Percentiles rank a stretch among this genome's conserved stretches.
Evolutionary conservation across 1,140 invertebrate species (phyloP).

Genomic region (Temnothorax longispinosus): DNA sequence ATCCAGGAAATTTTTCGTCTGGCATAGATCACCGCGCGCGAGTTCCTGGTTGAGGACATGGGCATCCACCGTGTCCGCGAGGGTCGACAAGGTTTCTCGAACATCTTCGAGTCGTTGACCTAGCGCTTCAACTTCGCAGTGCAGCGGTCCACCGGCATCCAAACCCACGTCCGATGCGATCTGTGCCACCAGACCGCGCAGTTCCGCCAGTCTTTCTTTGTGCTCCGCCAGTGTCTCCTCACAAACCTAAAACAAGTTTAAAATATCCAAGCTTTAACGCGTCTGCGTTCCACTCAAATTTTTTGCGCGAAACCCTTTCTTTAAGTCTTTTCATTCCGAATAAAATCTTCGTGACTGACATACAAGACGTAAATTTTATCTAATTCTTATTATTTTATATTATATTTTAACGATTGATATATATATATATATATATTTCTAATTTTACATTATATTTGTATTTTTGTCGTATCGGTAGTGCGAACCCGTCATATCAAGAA

Average conservation of each 20-base stretch:
- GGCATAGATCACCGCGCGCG: slow-evolving; percentile 86
- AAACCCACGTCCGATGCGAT: slow-evolving; percentile 92
- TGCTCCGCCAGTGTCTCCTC: slow-evolving; percentile 91
- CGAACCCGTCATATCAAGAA: too few species aligned
- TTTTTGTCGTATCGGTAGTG: not conserved
- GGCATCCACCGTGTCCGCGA: slow-evolving; percentile 91
- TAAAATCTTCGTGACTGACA: not conserved
- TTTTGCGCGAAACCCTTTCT: not conserved
- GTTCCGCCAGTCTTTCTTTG: slow-evolving; percentile 89
- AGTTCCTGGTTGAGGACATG: slow-evolving; percentile 86
- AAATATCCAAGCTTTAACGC: not conserved
- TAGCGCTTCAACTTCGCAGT: slow-evolving; percentile 92
- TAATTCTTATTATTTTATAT: not conserved
- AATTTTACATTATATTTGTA: not conserved
- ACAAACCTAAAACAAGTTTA: slow-evolving; percentile 87
- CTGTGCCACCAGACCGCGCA: slow-evolving; percentile 90
- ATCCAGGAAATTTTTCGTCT: slow-evolving; percentile 88
- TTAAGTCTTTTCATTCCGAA: not conserved
- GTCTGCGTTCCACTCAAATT: not conserved
- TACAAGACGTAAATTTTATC: not conserved
- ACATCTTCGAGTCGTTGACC: slow-evolving; percentile 91
- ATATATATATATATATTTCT: not conserved
- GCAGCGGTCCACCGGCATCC: slow-evolving; percentile 89
- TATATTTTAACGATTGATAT: not conserved
- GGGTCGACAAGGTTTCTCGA: slow-evolving; percentile 89